phyloP scores from a whole-genome alignment of 2,888 invertebrate species.

The Pristionchus fissidentatus region DNA sequence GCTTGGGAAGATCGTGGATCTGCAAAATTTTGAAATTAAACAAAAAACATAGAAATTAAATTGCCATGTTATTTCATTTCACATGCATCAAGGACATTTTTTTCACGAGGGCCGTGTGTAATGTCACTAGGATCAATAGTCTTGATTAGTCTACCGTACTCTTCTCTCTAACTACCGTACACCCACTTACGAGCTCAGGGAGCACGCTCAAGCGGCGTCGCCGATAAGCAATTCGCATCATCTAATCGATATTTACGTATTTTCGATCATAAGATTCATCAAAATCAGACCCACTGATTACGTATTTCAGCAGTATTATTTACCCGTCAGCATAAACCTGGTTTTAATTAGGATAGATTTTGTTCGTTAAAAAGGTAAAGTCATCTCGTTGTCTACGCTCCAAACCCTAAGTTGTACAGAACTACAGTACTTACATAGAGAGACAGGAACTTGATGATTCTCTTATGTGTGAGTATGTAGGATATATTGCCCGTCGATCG shows the following conservation, averaged over 20 bases:
- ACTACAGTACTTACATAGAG: constrained; percentile 76
- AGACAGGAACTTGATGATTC: constrained; percentile 79
- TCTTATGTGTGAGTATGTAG: constrained; percentile 79
- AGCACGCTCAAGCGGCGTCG: constrained; percentile 22
- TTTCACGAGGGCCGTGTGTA: background rate
- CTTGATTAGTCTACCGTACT: background rate
- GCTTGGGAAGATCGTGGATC: constrained; percentile 74
- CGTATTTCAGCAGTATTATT: too few species aligned
- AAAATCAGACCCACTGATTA: too few species aligned
- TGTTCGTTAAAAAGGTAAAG: background rate
- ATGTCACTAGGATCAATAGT: constrained; percentile 5
- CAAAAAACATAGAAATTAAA: background rate
- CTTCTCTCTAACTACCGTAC: background rate
- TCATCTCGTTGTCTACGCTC: background rate
- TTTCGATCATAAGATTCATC: too few species aligned
- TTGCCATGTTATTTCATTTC: background rate
- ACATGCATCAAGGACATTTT: background rate
- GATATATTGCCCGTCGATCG: constrained; percentile 78
- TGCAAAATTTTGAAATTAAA: constrained; percentile 61
- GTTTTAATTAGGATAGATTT: too few species aligned
- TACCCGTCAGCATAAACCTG: too few species aligned
- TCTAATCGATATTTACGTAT: constrained; percentile 6
- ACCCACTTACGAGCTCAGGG: constrained; percentile 30
- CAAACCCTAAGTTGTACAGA: background rate
- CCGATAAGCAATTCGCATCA: constrained; percentile 17